Base-by-base conservation (phyloP, 2,797 vertebrate genomes). In the Pteropus rufus region DNA sequence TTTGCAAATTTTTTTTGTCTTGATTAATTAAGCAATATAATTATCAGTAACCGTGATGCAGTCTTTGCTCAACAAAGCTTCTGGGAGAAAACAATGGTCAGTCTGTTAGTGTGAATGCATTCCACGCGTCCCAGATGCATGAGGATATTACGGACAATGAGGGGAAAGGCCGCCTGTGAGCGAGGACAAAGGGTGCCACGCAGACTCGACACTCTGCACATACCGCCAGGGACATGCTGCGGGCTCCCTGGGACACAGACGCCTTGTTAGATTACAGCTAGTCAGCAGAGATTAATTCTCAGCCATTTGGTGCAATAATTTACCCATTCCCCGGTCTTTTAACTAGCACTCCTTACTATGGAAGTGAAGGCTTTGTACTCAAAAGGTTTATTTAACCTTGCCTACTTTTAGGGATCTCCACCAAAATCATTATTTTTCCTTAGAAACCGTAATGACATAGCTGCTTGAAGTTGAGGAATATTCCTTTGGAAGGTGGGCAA, bases 21-120 rank as follows among this genome's bases (percentile, higher is more conserved):
- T 98, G 99, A 99, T 99, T 99, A 99, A 99, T 99, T 99, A 99
- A 99, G 98, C 99, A 99, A 99, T 99, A 99, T 99, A 99, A 99
- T 99, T 99, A 99, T 99, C 99, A 98, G 99, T 99, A 99, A 99
- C 99, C 98, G 98, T 99, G 99, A 98, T 98, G 98, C 98, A 98
- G 98, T 99, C 99, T 99, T 98, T 98, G 98, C 98, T 98, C 96
- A 96, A 98, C 98, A 98, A 99, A 99, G 98, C 98, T 98, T 97
- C 96, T 87, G 98, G 89, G 98, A 87, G 97, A 98, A 99, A 99
- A 99, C 99, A 99, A 99, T 99, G 98, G 99, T 98, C 99, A 98
- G 99, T 98, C 99, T 99, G 99, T 99, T 99, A 99, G 98, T 97
- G 98, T 99, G 99, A 99, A 98, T 98, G 99, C 99, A 99, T 99